Conservation (phyloP, 2,113 vertebrate genomes). For the Barnardius zonarius region DNA sequence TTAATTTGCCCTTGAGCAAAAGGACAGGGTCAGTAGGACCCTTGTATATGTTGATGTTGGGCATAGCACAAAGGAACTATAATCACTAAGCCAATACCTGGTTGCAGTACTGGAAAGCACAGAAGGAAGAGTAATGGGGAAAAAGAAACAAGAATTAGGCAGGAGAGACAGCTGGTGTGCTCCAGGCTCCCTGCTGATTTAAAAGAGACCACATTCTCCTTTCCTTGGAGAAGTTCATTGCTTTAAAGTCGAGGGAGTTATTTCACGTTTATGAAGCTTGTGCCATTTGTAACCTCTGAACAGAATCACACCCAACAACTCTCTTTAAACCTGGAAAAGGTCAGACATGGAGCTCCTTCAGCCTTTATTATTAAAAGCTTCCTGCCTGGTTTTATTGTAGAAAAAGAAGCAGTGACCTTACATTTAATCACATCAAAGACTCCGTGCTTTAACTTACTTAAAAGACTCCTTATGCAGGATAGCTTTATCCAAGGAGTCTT, state of each 20-base stretch:
- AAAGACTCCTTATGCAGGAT: slow-evolving; percentile 22
- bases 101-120: not conserved
- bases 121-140: not conserved
- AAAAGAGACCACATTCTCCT: not conserved
- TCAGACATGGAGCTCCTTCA: not conserved
- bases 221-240: not conserved
- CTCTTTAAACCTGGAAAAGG: slow-evolving; percentile 34
- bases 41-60: not conserved
- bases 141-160: not conserved
- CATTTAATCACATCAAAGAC: slow-evolving; percentile 41
- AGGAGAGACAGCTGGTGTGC: not conserved
- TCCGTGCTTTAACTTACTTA: slow-evolving; percentile 22
- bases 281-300: not conserved
- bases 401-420: slow-evolving; percentile 37
- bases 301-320: slow-evolving; percentile 3
- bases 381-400: slow-evolving; percentile 29
- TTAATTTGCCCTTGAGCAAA: slow-evolving; percentile 26
- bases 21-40: not conserved
- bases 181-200: not conserved
- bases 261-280: not conserved
- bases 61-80: not conserved
- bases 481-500: slow-evolving; percentile 25
- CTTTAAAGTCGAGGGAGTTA: slow-evolving; percentile 29
- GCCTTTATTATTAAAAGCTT: slow-evolving; percentile 50
- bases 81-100: not conserved